These are phyloP conservation scores for Chromis chromis DNA, from an alignment of 2,797 vertebrate genomes.

Conservation along the genomic window DNA sequence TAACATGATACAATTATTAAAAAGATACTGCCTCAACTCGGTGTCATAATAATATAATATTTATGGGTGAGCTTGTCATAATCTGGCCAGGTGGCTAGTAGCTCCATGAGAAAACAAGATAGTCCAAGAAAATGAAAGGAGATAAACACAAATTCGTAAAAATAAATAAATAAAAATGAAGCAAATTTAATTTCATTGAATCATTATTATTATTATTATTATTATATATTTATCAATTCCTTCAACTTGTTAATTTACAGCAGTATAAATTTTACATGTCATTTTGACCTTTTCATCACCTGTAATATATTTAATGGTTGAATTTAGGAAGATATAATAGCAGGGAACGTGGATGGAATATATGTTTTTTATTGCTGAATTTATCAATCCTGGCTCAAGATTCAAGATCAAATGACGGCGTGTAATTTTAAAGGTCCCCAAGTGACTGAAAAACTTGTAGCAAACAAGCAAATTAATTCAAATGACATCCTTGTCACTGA, in stretches of 20 bases:
- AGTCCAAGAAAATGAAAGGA: background rate
- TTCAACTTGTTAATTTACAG: background rate
- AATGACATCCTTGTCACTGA: background rate
- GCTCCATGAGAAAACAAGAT: background rate
- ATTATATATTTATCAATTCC: background rate
- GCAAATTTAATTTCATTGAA: background rate
- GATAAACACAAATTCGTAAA: background rate
- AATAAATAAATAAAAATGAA: background rate
- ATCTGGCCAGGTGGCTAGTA: background rate
- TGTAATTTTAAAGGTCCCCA: background rate
- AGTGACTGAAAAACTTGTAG: too few species aligned
- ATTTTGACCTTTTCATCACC: background rate
- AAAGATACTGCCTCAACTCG: background rate
- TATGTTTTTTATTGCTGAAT: too few species aligned
- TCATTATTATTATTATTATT: background rate
- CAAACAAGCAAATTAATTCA: too few species aligned
- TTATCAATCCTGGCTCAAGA: background rate
- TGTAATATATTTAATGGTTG: background rate
- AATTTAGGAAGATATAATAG: background rate
- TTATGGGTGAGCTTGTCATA: background rate
- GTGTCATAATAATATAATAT: background rate
- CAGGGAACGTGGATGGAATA: too few species aligned
- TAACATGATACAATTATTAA: background rate
- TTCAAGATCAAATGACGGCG: background rate
- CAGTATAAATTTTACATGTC: background rate